These are phyloP conservation scores for rat (Rattus norvegicus) DNA, from an alignment of 2,113 vertebrate species.

Conservation along the genomic window GRCr8 NC_086020.1:141160001-141160500, in stretches of 20 bases:
- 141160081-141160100: slow-evolving; percentile 81
- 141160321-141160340: slow-evolving; percentile 18
- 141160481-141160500: background rate
- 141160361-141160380: background rate
- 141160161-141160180: background rate
- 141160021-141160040: slow-evolving; percentile 94
- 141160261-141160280: background rate
- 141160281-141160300: background rate
- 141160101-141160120: background rate
- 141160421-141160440: slow-evolving; percentile 23
- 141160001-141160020: slow-evolving; percentile 96
- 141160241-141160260: background rate
- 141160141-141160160: background rate
- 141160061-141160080: slow-evolving; percentile 93
- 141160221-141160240: background rate
- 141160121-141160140: background rate
- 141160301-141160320: background rate
- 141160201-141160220: background rate
- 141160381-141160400: background rate
- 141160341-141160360: background rate
- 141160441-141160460: background rate
- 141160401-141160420: background rate
- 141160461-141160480: background rate
- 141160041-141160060: slow-evolving; percentile 95
- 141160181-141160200: background rate